A percentile compares a stretch with the other conserved stretches of the same genome.
Conservation (phyloP, 2,797 vertebrate species). For the Petrocephalus schoutedeni region DNA sequence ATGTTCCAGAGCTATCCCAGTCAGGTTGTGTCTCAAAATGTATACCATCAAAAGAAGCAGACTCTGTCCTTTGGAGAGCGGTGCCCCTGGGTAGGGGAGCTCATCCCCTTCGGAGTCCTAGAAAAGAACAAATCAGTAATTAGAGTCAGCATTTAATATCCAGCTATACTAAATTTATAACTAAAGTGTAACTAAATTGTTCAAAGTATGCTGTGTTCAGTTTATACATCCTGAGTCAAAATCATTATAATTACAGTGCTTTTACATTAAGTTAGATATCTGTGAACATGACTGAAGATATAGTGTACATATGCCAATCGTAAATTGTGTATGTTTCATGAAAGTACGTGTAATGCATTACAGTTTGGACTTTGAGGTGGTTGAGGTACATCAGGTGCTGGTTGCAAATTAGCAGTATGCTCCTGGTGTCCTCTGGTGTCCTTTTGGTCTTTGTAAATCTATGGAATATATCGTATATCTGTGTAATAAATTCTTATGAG, state of each 20-base stretch:
- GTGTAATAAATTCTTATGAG: neutral
- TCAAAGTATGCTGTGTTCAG: neutral
- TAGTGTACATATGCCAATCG: neutral
- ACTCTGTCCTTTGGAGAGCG: neutral
- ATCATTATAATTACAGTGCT: constrained; percentile 19
- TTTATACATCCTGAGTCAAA: constrained; percentile 4
- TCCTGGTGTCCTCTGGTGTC: constrained; percentile 6
- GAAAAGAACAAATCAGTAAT: constrained; percentile 11
- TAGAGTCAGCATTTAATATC: constrained; percentile 13
- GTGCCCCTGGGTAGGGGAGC: neutral
- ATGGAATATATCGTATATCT: neutral
- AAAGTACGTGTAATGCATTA: constrained; percentile 1
- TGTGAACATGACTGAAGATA: neutral
- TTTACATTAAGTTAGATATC: constrained; percentile 5
- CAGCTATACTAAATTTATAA: constrained; percentile 15
- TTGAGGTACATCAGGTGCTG: neutral
- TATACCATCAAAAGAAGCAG: neutral
- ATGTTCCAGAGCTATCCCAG: constrained; percentile 30
- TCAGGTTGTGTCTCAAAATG: constrained; percentile 30
- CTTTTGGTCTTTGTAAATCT: constrained; percentile 7
- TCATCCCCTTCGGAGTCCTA: neutral
- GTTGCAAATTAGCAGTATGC: constrained; percentile 1
- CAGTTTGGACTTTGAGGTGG: constrained; percentile 1
- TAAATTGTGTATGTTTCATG: neutral
- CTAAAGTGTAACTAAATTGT: neutral